phyloP scores from a whole-genome alignment of 2,888 invertebrate species.

The Chloroclystis v-ata region DNA sequence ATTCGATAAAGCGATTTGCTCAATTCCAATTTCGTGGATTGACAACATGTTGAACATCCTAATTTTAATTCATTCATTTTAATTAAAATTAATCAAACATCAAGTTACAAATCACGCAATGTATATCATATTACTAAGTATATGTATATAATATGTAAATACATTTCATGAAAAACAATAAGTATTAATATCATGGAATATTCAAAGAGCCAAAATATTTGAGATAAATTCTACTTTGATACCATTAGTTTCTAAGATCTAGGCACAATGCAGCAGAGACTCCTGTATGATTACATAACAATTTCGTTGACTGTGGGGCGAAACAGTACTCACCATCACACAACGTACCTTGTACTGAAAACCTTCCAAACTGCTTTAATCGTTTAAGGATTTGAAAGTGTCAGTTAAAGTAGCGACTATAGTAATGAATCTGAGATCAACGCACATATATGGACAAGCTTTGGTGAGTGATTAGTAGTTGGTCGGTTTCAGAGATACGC shows the following conservation, averaged over 20 bases:
- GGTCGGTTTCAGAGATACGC: conserved; percentile 50
- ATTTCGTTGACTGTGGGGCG: conserved; percentile 77
- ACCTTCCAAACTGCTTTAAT: conserved; percentile 51
- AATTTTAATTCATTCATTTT: too few species aligned
- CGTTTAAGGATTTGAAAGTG: conserved; percentile 18
- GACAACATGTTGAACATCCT: conserved; percentile 71
- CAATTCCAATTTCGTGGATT: conserved; percentile 61
- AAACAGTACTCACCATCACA: conserved; percentile 62
- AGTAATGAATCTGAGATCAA: conserved; percentile 19
- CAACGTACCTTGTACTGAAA: conserved; percentile 47
- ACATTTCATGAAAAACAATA: conserved; percentile 75
- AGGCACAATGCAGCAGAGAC: conserved; percentile 80
- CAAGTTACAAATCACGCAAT: conserved; percentile 77
- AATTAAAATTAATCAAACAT: conserved; percentile 73
- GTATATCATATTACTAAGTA: conserved; percentile 78
- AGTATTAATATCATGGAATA: conserved; percentile 74
- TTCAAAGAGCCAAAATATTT: conserved; percentile 78
- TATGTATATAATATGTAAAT: conserved; percentile 75
- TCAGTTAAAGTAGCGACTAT: conserved; percentile 1
- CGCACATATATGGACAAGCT: conserved; percentile 15
- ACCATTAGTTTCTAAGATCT: conserved; percentile 79
- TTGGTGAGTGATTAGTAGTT: conserved; percentile 33
- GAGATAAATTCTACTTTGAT: conserved; percentile 78
- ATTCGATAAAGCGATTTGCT: conserved; percentile 43
- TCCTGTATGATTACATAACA: conserved; percentile 77